phyloP scores from a whole-genome alignment of 2,797 vertebrate species.

The Sphaeramia orbicularis region DNA sequence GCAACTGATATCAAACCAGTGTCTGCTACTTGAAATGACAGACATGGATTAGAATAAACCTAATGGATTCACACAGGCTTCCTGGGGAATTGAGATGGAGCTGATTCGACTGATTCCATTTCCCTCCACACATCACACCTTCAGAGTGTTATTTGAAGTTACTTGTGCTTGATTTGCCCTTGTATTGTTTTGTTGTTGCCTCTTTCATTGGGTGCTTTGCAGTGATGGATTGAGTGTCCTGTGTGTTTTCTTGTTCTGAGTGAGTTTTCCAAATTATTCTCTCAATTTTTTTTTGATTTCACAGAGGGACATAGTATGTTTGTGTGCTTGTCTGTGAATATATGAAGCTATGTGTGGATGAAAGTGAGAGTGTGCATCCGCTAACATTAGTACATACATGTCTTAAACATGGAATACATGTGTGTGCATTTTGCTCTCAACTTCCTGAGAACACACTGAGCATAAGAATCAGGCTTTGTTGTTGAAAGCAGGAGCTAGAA shows the following conservation, averaged over 20 bases:
- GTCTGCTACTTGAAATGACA: conserved; percentile 63
- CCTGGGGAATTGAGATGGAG: conserved; percentile 31
- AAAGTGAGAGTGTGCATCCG: neutral
- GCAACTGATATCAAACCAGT: conserved; percentile 60
- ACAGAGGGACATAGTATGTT: neutral
- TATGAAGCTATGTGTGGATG: neutral
- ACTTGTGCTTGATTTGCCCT: conserved; percentile 58
- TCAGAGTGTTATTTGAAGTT: conserved; percentile 59
- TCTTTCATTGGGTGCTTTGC: conserved; percentile 43
- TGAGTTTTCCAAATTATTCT: conserved; percentile 31
- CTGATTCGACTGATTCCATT: conserved; percentile 55
- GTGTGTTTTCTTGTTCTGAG: conserved; percentile 32
- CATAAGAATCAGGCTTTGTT: conserved; percentile 50
- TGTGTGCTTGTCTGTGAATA: neutral
- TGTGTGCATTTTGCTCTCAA: conserved; percentile 4
- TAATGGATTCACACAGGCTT: conserved; percentile 66
- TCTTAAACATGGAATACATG: neutral
- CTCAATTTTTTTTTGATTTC: conserved; percentile 16
- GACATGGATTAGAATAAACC: conserved; percentile 61
- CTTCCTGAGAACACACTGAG: conserved; percentile 31
- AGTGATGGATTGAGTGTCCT: conserved; percentile 39
- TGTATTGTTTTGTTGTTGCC: conserved; percentile 56
- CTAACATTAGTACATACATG: conserved; percentile 1
- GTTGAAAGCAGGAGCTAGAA: conserved; percentile 57
- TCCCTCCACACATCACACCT: conserved; percentile 42